Conservation (phyloP, 2,888 invertebrate species). For the Meghimatium bilineatum region DNA sequence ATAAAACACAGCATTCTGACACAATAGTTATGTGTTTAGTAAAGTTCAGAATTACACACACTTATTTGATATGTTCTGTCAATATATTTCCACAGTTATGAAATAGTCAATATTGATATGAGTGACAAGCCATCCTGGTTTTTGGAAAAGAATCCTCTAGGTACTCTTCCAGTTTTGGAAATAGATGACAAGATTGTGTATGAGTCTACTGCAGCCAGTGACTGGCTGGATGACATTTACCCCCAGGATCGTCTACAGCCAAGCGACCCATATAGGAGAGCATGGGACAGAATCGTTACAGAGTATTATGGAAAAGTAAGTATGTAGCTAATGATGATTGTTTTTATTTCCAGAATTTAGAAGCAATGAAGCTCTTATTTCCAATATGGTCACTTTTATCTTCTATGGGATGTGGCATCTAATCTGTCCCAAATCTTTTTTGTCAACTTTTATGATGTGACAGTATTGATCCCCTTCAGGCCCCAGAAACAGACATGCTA, state of each 20-base stretch:
- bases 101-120: constrained; percentile 78
- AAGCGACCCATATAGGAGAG: constrained; percentile 75
- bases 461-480: too few species aligned
- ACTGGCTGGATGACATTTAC: constrained; percentile 81
- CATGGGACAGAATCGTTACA: constrained; percentile 66
- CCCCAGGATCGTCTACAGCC: constrained; percentile 79
- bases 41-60: not conserved
- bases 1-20: too few species aligned
- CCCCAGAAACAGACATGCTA: too few species aligned
- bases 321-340: not conserved
- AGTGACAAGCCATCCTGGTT: constrained; percentile 80
- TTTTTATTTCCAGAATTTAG: too few species aligned
- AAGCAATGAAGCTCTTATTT: too few species aligned
- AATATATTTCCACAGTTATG: constrained; percentile 8
- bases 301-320: constrained; percentile 65
- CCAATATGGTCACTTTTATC: too few species aligned
- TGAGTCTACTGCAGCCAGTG: constrained; percentile 80
- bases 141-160: constrained; percentile 78
- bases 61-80: not conserved
- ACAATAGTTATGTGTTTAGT: too few species aligned
- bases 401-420: too few species aligned
- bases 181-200: constrained; percentile 79
- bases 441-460: too few species aligned
- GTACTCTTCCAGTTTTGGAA: constrained; percentile 78
- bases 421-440: too few species aligned